Percentiles rank a stretch among this genome's conserved stretches.
Conservation (phyloP, 2,888 invertebrate genomes). For the Folsomia candida region DNA sequence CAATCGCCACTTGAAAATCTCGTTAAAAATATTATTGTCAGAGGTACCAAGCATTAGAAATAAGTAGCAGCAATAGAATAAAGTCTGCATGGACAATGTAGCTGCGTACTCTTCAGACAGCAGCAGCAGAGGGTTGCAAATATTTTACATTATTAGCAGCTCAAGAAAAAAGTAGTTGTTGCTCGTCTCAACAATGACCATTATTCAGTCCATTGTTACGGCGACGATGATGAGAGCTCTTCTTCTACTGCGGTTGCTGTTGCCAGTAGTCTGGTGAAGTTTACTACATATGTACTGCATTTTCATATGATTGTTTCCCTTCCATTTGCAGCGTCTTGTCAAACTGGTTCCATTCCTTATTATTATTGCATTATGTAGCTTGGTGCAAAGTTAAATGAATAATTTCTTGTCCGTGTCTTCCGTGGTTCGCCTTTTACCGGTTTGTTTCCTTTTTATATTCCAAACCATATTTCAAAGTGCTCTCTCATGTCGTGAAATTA, state of each 20-base stretch:
- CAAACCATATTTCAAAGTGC: too few species aligned
- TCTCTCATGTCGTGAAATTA: too few species aligned
- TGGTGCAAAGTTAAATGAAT: too few species aligned
- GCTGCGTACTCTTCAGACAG: too few species aligned
- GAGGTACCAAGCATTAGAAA: too few species aligned
- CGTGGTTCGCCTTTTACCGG: too few species aligned
- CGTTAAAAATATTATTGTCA: not conserved
- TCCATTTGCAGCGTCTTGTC: conserved; percentile 18
- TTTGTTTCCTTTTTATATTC: not conserved
- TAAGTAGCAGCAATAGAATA: too few species aligned
- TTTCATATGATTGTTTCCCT: not conserved
- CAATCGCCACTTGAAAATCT: not conserved
- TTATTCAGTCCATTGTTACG: too few species aligned
- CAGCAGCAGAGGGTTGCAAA: not conserved
- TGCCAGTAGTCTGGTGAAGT: not conserved
- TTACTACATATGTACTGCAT: not conserved
- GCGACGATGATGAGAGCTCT: not conserved
- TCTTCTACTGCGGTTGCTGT: not conserved
- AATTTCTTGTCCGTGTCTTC: not conserved
- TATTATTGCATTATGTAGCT: conserved; percentile 6
- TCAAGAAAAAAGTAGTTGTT: conserved; percentile 3
- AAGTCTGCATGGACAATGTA: not conserved
- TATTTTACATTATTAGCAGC: not conserved
- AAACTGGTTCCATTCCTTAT: conserved; percentile 30
- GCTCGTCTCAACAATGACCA: not conserved